Base-by-base conservation (phyloP, 2,888 invertebrate species). In the Leucoptera coffeella region DNA sequence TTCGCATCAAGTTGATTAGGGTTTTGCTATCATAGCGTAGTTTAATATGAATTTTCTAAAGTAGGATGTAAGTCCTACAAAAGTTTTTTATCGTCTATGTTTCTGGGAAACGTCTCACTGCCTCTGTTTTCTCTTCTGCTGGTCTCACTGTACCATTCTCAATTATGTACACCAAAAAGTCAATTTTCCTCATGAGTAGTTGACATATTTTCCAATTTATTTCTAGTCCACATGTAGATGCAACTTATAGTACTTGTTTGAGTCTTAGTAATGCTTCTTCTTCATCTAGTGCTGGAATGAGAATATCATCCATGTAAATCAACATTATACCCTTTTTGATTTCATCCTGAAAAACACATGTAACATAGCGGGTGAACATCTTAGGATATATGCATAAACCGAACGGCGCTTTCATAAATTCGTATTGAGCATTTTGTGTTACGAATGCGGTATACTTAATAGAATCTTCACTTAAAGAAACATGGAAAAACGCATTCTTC, bases 391-490 rank as follows among this genome's bases (percentile, higher is more conserved):
- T 31, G 13, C 3, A 15, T 4, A 28, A 13, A 7, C 29, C 29
- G 17, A 31, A 31, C 12, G 30, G 30, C 19, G 24, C 12, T 12
- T 12, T 15, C 6, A 8, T n/a, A 28, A 23, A 30, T 14, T 28
- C 24, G 13, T 24, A 24, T 6, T 24, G 23, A 7, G n/a, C 28
- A 23, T 13, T 6, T 4, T 13, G 28, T 5, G 28, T 24, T 8
- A 28, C 28, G 20, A 28, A 28, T 3, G 24, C 11, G 3, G 28
- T 28, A 10, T 28, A 23, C 14, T 27, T 27, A 27, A n/a, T n/a
- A n/a, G n/a, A n/a, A n/a, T n/a, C n/a, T n/a, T n/a, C n/a, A n/a
- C n/a, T n/a, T n/a, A n/a, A 14, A 6, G 12, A 14, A 4, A 26
- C 26, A 8, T 27, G 27, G 4, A 22, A 4, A 27, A 27, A 27